phyloP scores from a whole-genome alignment of 2,113 vertebrate genomes.

The Uria lomvia region DNA sequence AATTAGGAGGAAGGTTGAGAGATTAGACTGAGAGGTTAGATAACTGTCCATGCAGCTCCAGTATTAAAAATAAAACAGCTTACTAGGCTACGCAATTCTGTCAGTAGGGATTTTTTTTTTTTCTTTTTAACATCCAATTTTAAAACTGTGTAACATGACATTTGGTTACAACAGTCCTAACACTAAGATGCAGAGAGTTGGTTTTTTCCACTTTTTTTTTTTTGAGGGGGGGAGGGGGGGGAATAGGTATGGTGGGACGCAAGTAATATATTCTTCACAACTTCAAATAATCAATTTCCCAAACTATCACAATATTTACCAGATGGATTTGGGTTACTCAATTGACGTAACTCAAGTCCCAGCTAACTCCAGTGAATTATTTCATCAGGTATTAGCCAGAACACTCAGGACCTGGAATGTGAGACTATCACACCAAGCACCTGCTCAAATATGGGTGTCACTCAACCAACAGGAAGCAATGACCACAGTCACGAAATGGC shows the following conservation, averaged over 20 bases:
- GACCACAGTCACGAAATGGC: background rate
- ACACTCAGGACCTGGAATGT: background rate
- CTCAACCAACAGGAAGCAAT: background rate
- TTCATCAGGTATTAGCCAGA: background rate
- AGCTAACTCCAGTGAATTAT: background rate
- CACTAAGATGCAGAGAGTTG: background rate
- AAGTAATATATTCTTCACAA: background rate
- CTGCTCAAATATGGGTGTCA: background rate
- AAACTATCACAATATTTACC: background rate
- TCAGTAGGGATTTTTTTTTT: background rate
- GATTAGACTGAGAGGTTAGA: background rate
- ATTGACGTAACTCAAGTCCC: background rate
- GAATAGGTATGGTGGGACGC: accelerated
- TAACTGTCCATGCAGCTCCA: background rate
- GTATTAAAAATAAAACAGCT: background rate
- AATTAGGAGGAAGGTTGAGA: background rate
- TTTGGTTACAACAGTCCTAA: background rate
- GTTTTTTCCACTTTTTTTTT: background rate
- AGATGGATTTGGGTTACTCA: background rate
- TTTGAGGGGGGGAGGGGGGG: no score
- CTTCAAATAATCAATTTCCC: background rate
- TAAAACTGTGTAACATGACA: background rate
- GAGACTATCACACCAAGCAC: background rate
- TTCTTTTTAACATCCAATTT: background rate
- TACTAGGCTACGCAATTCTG: background rate